phyloP scores from a whole-genome alignment of 2,113 vertebrate genomes.

The Leptobrachium ailaonicum region DNA sequence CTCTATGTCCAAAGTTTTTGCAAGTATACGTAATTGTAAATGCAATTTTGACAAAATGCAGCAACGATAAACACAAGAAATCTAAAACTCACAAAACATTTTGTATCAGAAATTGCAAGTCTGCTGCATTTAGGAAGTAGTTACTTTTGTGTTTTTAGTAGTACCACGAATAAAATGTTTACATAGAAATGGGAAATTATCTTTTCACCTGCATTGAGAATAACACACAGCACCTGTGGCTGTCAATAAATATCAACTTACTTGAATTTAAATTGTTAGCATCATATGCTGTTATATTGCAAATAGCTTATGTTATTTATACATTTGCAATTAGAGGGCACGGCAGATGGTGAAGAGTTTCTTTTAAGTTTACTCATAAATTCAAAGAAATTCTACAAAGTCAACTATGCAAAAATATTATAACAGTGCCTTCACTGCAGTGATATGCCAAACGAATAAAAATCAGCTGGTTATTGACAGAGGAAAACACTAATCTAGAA shows the following conservation, averaged over 20 bases:
- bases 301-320: constrained; percentile 49
- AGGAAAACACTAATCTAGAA: neutral
- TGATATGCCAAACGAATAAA: neutral
- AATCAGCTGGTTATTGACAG: neutral
- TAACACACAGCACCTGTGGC: constrained; percentile 21
- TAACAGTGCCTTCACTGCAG: neutral
- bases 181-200: constrained; percentile 9
- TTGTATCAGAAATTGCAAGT: too few species aligned
- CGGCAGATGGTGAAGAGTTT: constrained; percentile 54
- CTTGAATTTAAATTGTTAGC: constrained; percentile 20
- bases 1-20: too few species aligned
- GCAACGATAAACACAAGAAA: too few species aligned
- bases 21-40: too few species aligned
- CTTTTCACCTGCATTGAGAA: constrained; percentile 19
- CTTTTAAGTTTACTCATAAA: constrained; percentile 34
- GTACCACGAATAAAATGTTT: neutral
- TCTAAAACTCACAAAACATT: too few species aligned
- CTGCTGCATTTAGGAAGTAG: too few species aligned
- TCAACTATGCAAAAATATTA: neutral
- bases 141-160: too few species aligned
- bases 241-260: constrained; percentile 21
- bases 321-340: constrained; percentile 48
- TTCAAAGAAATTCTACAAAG: neutral
- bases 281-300: constrained; percentile 32
- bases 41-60: too few species aligned